Evolutionary conservation across 2,888 invertebrate genomes (phyloP).

Genomic region (Chloroclysta siterata): DNA sequence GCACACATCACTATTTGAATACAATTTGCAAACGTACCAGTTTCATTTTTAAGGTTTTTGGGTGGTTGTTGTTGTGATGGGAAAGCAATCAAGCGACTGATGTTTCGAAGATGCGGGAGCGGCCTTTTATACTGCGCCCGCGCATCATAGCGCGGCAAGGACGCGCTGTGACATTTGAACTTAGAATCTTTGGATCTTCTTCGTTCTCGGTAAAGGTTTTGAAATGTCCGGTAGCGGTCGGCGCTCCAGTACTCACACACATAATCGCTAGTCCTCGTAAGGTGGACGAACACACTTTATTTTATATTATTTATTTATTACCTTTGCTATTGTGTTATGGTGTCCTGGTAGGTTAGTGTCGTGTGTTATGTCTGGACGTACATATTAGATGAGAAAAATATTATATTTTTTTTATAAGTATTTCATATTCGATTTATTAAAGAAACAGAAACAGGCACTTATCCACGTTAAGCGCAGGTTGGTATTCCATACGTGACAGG

Average conservation of each 20-base stretch:
- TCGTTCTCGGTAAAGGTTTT: conserved; percentile 55
- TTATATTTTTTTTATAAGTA: too few relatives aligned
- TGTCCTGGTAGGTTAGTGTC: too few relatives aligned
- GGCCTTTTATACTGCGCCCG: conserved; percentile 63
- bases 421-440: too few relatives aligned
- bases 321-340: too few relatives aligned
- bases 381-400: too few relatives aligned
- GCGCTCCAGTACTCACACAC: conserved; percentile 17
- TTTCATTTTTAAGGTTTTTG: conserved; percentile 71
- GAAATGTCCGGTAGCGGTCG: conserved; percentile 59
- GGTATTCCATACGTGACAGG: too few relatives aligned
- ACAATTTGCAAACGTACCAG: conserved; percentile 65
- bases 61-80: conserved; percentile 54
- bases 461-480: too few relatives aligned
- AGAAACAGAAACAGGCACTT: too few relatives aligned
- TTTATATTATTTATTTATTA: too few relatives aligned
- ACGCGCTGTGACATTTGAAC: conserved; percentile 81
- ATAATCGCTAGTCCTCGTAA: conserved; percentile 17
- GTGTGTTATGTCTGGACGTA: too few relatives aligned
- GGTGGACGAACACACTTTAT: neutral
- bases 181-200: conserved; percentile 64
- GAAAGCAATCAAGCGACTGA: conserved; percentile 73
- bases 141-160: conserved; percentile 61
- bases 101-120: conserved; percentile 55
- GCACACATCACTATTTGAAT: conserved; percentile 14